A percentile compares a stretch with the other conserved stretches of the same genome.
Conservation (phyloP, 2,888 invertebrate genomes). For the Ormyrus pomaceus region DNA sequence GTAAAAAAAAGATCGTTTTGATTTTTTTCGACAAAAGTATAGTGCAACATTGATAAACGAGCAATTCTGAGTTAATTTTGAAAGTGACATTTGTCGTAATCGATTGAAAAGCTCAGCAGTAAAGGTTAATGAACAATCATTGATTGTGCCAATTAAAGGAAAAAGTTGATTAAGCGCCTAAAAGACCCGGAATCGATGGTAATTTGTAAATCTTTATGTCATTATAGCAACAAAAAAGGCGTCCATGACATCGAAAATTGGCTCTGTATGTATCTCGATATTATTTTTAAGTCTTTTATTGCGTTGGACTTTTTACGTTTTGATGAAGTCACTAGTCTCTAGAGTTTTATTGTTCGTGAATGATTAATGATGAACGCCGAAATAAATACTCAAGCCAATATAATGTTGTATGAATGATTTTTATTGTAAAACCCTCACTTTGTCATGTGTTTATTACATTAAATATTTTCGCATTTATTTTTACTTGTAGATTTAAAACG, state of each 20-base stretch:
- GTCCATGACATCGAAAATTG: conserved; percentile 51
- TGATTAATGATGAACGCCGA: conserved; percentile 53
- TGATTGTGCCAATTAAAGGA: conserved; percentile 49
- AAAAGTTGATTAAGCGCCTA: conserved; percentile 10
- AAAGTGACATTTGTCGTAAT: conserved; percentile 28
- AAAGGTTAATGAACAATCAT: conserved; percentile 39
- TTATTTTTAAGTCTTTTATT: conserved; percentile 38
- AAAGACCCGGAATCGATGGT: conserved; percentile 18
- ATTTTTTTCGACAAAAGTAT: not conserved
- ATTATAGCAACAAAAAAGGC: conserved; percentile 16
- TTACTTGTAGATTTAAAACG: no score
- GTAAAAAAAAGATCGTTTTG: not conserved
- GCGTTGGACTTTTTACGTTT: conserved; percentile 38
- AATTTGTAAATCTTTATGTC: conserved; percentile 31
- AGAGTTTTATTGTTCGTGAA: conserved; percentile 56
- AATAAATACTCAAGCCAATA: conserved; percentile 58
- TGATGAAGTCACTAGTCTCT: conserved; percentile 52
- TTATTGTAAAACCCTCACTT: no score
- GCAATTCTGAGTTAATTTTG: conserved; percentile 21
- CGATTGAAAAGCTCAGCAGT: conserved; percentile 23
- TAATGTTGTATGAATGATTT: conserved; percentile 20
- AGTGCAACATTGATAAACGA: conserved; percentile 41
- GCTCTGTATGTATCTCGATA: conserved; percentile 40
- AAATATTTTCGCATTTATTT: no score
- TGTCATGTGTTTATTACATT: no score